These are phyloP conservation scores for rabbit (Oryctolagus cuniculus) DNA, from an alignment of 2,113 vertebrate genomes.

Conservation along the genomic window DNA sequence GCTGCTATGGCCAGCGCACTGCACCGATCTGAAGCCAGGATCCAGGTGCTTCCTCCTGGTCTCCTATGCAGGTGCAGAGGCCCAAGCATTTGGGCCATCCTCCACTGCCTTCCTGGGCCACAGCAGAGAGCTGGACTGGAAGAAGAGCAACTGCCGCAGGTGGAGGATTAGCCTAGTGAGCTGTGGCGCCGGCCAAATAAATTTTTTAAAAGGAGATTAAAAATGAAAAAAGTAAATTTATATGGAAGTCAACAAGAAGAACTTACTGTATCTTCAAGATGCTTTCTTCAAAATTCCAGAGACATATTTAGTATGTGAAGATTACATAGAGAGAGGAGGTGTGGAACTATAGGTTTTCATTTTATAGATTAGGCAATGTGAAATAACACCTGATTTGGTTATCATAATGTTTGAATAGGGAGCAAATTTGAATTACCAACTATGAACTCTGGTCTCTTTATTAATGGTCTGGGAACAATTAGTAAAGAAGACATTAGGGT, in stretches of 20 bases:
- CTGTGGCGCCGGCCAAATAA: too few species aligned
- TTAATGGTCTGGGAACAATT: background rate
- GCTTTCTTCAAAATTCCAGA: constrained; percentile 18
- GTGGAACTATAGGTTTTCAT: background rate
- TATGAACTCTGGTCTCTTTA: background rate
- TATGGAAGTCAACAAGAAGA: background rate
- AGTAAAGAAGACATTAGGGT: background rate
- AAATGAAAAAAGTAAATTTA: too few species aligned
- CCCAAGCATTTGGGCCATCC: too few species aligned
- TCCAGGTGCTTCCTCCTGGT: too few species aligned
- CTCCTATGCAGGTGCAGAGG: too few species aligned
- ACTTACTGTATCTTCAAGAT: background rate
- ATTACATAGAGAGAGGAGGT: background rate
- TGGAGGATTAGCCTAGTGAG: too few species aligned
- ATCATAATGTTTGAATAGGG: background rate
- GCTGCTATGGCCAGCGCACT: too few species aligned
- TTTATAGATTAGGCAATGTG: constrained; percentile 34
- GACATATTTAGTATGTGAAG: background rate
- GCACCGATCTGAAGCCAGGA: too few species aligned
- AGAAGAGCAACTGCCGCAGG: too few species aligned
- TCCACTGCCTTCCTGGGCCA: too few species aligned
- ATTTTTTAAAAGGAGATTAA: too few species aligned
- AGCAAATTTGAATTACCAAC: background rate
- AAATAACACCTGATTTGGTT: background rate
- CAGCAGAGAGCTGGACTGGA: too few species aligned